Base-by-base conservation (phyloP, 2,888 invertebrate species). In the Ophonus ardosiacus region DNA sequence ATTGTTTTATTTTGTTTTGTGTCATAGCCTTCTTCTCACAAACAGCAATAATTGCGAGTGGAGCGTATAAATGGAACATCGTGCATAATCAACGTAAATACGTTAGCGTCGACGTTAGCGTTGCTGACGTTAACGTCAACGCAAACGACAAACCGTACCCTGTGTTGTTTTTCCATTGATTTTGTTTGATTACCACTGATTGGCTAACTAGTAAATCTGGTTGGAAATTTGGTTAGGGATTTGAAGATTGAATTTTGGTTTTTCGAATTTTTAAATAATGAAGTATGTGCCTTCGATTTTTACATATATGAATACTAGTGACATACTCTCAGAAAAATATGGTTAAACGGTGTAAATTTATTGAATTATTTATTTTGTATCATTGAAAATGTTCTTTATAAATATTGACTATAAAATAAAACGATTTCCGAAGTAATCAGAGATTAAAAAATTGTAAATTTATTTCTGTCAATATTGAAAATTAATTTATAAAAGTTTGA, bases 51-150 rank as follows among this genome's bases (percentile, higher is more conserved):
- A 76, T 76, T 76, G 56, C 21, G 43, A 76, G 18, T n/a, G 51
- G 51, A 76, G 43, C 76, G 43, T 76, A 56, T 31, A 76, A 76
- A 51, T 40, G 18, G 56, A 51, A 10, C 43, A 51, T 15, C 51
- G 43, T 43, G 76, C 56, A 76, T 76, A 76, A 76, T 76, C 56
- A 76, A 76, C 76, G 76, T 76, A 76, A 76, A 76, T 76, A 76
- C 68, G 68, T 68, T 68, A 65, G 13, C 63, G 31, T 65, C 8
- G 3, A 61, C 61, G 61, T 61, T 17, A 63, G 7, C 63, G 18
- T 24, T 18, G 59, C 17, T 61, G 18, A 63, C 24, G 24, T 51
- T 68, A 68, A 68, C 68, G 68, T 38, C 38, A 13, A 68, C 68
- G 68, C 15, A 68, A 31, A 24, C 4, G 68, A 31, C 38, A 38